These are phyloP conservation scores for Brachionus rubens DNA, from an alignment of 1,140 invertebrate species.

Conservation along the genomic window DNA sequence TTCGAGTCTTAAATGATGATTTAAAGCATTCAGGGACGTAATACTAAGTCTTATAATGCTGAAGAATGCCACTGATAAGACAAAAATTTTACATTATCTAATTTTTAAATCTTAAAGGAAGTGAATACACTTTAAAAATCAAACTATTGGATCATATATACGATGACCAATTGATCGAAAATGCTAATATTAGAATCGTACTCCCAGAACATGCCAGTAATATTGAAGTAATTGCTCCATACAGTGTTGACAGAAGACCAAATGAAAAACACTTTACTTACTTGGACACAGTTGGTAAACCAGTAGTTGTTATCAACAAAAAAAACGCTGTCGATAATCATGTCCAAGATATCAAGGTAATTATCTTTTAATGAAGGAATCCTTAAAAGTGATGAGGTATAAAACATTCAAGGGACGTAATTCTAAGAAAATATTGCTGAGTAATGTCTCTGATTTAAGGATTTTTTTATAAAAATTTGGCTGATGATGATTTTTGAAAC, in stretches of 20 bases:
- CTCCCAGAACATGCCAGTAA: conserved; percentile 80
- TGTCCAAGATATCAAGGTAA: conserved; percentile 77
- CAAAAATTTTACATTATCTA: conserved; percentile 53
- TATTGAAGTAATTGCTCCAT: conserved; percentile 78
- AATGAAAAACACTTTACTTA: conserved; percentile 77
- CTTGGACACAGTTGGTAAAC: conserved; percentile 85
- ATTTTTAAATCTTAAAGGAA: conserved; percentile 55
- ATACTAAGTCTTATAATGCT: conserved; percentile 44
- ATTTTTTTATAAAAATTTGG: background rate
- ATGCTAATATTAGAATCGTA: conserved; percentile 83
- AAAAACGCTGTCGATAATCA: conserved; percentile 90
- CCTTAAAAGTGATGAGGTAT: background rate
- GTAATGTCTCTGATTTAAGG: background rate
- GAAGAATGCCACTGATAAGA: conserved; percentile 46
- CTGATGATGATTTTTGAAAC: conserved; percentile 12
- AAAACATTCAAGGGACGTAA: conserved; percentile 16
- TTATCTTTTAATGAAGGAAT: background rate
- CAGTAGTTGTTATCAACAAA: conserved; percentile 79
- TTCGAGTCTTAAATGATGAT: background rate
- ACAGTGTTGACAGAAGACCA: conserved; percentile 70
- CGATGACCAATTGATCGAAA: conserved; percentile 91
- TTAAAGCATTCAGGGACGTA: conserved; percentile 23
- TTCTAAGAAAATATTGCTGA: background rate
- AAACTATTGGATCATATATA: conserved; percentile 88
- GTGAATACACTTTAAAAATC: conserved; percentile 74